Conservation (phyloP, 2,888 invertebrate species). For the Ptychoptera albimana region DNA sequence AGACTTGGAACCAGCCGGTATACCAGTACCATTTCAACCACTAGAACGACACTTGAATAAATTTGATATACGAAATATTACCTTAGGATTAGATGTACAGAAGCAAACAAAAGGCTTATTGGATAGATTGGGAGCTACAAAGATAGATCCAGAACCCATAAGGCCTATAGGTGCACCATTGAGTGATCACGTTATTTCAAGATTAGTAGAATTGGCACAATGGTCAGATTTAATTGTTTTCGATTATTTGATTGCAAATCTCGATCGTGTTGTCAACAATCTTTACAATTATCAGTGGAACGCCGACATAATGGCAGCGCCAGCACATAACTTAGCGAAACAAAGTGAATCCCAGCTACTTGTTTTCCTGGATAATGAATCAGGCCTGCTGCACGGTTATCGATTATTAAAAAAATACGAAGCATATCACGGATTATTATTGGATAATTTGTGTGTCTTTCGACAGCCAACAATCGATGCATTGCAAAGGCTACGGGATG, state of each 20-base stretch:
- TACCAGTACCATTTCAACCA: conserved; percentile 59
- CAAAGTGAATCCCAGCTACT: conserved; percentile 52
- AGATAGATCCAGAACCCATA: conserved; percentile 14
- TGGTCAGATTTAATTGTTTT: conserved; percentile 82
- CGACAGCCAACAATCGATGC: conserved; percentile 51
- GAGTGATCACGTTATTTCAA: neutral
- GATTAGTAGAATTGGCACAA: conserved; percentile 60
- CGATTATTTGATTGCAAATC: conserved; percentile 76
- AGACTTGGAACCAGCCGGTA: conserved; percentile 57
- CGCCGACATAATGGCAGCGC: conserved; percentile 73
- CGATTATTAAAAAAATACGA: conserved; percentile 72
- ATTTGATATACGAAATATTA: conserved; percentile 43
- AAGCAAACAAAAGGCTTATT: conserved; percentile 18
- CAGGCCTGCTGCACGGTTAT: conserved; percentile 71
- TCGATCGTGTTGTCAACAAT: conserved; percentile 79
- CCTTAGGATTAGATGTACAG: conserved; percentile 15
- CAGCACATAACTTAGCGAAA: conserved; percentile 70
- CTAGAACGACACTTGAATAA: conserved; percentile 56
- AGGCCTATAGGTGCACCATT: conserved; percentile 9
- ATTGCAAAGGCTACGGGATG: conserved; percentile 39
- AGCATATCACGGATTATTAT: conserved; percentile 57
- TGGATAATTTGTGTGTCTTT: conserved; percentile 69
- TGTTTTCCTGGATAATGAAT: conserved; percentile 72
- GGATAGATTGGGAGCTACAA: conserved; percentile 23
- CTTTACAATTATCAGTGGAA: conserved; percentile 84